These are phyloP conservation scores for Matsumyia berberina DNA, from an alignment of 2,888 invertebrate species.

Conservation along the genomic window DNA sequence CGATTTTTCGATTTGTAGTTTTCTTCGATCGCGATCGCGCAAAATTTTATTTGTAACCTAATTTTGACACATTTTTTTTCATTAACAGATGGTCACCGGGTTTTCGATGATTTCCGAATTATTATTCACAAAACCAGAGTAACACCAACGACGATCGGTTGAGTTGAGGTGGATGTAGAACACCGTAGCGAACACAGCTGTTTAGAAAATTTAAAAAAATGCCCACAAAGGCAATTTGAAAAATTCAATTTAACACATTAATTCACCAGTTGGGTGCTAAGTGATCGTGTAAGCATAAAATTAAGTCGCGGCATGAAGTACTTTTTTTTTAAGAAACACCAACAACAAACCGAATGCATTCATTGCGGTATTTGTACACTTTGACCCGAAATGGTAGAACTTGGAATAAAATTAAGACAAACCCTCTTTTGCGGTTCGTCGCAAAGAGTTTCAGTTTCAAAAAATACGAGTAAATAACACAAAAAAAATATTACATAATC, in stretches of 20 bases:
- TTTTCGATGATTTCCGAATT: not conserved
- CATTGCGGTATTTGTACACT: slow-evolving; percentile 60
- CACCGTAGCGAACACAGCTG: slow-evolving; percentile 45
- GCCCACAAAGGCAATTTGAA: slow-evolving; percentile 58
- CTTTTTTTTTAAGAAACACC: slow-evolving; percentile 16
- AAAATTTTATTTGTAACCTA: slow-evolving; percentile 47
- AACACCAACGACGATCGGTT: slow-evolving; percentile 19
- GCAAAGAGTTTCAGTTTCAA: slow-evolving; percentile 12
- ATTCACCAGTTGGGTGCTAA: slow-evolving; percentile 69
- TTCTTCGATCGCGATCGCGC: slow-evolving; percentile 54
- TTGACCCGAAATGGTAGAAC: slow-evolving; percentile 59
- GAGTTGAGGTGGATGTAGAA: not conserved
- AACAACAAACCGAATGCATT: slow-evolving; percentile 50
- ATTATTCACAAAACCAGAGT: slow-evolving; percentile 25
- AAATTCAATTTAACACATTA: slow-evolving; percentile 72
- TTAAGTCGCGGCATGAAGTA: slow-evolving; percentile 57
- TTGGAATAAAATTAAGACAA: slow-evolving; percentile 11
- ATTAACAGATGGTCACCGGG: slow-evolving; percentile 63
- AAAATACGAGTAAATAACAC: slow-evolving; percentile 41
- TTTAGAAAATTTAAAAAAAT: slow-evolving; percentile 59
- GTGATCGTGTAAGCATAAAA: slow-evolving; percentile 74
- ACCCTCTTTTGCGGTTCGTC: slow-evolving; percentile 10
- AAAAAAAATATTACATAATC: slow-evolving; percentile 69
- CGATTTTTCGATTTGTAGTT: slow-evolving; percentile 3
- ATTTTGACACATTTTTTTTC: slow-evolving; percentile 30